Evolutionary conservation across 1,140 invertebrate genomes (phyloP).

Genomic region (Vanessa tameamea): DNA sequence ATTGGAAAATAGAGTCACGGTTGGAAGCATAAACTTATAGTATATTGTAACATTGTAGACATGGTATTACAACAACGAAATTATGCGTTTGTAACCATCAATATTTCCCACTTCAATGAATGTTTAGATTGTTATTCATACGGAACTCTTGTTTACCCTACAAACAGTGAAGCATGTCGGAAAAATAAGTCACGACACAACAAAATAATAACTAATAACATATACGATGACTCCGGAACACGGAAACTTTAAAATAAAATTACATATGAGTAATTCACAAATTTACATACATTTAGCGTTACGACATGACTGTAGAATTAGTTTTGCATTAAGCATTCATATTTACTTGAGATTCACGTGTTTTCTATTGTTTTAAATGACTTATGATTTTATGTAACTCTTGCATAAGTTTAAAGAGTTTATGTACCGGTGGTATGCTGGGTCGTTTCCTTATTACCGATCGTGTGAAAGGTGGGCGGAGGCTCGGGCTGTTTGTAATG

Average conservation of each 20-base stretch:
- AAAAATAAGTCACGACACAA: background rate
- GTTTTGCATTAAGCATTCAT: background rate
- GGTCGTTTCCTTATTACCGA: constrained; percentile 8
- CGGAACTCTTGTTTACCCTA: background rate
- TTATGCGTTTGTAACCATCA: constrained; percentile 29
- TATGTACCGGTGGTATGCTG: background rate
- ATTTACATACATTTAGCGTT: constrained; percentile 6
- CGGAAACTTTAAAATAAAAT: background rate
- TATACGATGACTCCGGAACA: background rate
- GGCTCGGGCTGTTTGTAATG: background rate
- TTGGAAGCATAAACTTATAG: constrained; percentile 21
- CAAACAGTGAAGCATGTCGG: background rate
- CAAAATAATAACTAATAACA: background rate
- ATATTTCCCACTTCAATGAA: constrained; percentile 20
- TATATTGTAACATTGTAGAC: constrained; percentile 14
- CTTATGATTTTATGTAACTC: constrained; percentile 40
- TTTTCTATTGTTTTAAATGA: constrained; percentile 37
- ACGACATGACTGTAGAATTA: constrained; percentile 1
- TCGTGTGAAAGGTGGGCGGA: constrained; percentile 8
- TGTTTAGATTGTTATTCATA: constrained; percentile 19
- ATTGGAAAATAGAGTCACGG: constrained; percentile 28
- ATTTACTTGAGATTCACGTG: constrained; percentile 1
- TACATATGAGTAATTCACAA: constrained; percentile 9
- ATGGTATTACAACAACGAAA: constrained; percentile 18
- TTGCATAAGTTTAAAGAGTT: constrained; percentile 14